These are phyloP conservation scores for Stichodactyla helianthus DNA, from an alignment of 64 coral and sea anemone species.

Conservation along the genomic window DNA sequence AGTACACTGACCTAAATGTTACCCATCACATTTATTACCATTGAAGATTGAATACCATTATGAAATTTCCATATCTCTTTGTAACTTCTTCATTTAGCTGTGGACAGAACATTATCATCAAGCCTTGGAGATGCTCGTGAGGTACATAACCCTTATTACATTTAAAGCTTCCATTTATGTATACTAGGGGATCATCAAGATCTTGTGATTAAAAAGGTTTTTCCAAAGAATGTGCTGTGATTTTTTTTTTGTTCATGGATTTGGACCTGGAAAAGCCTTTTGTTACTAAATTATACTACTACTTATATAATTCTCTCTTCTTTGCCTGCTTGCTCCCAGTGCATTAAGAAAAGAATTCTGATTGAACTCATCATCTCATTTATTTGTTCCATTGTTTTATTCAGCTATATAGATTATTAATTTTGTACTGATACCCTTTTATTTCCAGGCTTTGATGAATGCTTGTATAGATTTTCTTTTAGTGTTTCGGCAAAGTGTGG, in stretches of 20 bases:
- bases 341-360: too few relatives aligned
- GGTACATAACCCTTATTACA: slow-evolving; percentile 33
- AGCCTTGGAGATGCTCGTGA: slow-evolving; percentile 93
- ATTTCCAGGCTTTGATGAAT: slow-evolving; percentile 88
- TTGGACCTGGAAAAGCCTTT: too few relatives aligned
- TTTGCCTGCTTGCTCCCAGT: too few relatives aligned
- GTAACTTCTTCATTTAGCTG: slow-evolving; percentile 39
- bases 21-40: too few relatives aligned
- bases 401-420: too few relatives aligned
- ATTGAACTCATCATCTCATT: not conserved
- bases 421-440: not conserved
- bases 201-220: not conserved
- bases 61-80: too few relatives aligned
- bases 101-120: slow-evolving; percentile 84
- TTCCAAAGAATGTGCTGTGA: too few relatives aligned
- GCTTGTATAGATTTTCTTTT: slow-evolving; percentile 80
- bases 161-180: not conserved
- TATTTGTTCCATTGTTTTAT: not conserved
- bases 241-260: too few relatives aligned
- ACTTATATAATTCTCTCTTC: too few relatives aligned
- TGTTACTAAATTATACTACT: too few relatives aligned
- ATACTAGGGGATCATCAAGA: not conserved
- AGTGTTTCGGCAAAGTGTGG: slow-evolving; percentile 72
- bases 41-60: too few relatives aligned
- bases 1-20: too few relatives aligned